Percentiles rank a stretch among this genome's conserved stretches.
Evolutionary conservation across 2,888 invertebrate species (phyloP).

Genomic region (Cosmia pyralina): DNA sequence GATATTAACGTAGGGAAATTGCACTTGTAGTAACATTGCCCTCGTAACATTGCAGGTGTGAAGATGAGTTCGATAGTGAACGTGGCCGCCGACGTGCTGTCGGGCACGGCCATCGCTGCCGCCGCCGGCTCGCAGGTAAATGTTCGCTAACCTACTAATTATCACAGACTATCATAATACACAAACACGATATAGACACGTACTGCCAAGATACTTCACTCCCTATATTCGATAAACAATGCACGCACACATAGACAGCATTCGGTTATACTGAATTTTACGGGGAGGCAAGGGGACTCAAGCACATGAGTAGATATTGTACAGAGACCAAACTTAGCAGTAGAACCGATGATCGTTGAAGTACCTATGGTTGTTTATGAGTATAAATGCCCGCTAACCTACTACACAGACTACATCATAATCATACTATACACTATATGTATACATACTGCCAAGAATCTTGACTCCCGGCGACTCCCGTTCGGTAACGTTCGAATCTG

Average conservation of each 20-base stretch:
- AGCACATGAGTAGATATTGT: background rate
- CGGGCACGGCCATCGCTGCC: constrained; percentile 92
- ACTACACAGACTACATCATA: no score
- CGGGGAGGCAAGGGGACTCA: background rate
- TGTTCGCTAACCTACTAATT: constrained; percentile 19
- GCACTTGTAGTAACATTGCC: background rate
- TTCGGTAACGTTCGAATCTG: no score
- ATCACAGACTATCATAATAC: background rate
- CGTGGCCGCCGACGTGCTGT: constrained; percentile 91
- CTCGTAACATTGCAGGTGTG: constrained; percentile 69
- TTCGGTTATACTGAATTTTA: background rate
- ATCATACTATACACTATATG: no score
- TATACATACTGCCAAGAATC: no score
- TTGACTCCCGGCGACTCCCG: no score
- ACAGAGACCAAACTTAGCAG: background rate
- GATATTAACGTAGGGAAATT: no score
- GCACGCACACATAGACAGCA: background rate
- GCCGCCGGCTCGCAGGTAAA: constrained; percentile 91
- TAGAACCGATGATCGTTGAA: background rate
- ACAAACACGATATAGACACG: background rate
- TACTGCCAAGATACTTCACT: background rate
- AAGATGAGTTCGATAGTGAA: constrained; percentile 92
- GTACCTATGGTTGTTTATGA: no score
- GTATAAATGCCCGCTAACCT: no score
- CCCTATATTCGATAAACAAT: background rate